Evolutionary conservation across 2,888 invertebrate species (phyloP).

Genomic region (Sminthurinus aureus): DNA sequence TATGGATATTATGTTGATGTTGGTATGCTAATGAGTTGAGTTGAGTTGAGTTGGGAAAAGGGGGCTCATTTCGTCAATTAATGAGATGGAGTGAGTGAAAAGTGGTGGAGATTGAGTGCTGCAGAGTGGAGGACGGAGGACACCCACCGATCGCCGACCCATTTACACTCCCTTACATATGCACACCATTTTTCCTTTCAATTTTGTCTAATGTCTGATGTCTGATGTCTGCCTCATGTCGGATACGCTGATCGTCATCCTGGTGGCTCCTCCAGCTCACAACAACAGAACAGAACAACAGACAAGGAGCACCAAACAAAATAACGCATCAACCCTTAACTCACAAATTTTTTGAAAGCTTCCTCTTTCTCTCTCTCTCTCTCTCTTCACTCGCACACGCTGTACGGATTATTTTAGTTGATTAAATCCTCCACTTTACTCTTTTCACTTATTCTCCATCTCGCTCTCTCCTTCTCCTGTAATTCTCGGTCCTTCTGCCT

Average conservation of each 20-base stretch:
- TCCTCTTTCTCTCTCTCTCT: conserved; percentile 19
- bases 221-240: not conserved
- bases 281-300: not conserved
- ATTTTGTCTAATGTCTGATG: conserved; percentile 14
- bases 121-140: conserved; percentile 2
- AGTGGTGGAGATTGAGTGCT: conserved; percentile 30
- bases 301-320: not conserved
- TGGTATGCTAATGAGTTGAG: conserved; percentile 14
- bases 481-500: not conserved
- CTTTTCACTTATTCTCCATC: not conserved
- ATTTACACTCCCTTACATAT: not conserved
- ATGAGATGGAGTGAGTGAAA: conserved; percentile 36
- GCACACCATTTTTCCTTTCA: conserved; percentile 12
- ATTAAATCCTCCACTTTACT: conserved; percentile 33
- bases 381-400: not conserved
- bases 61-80: conserved; percentile 33
- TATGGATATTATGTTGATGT: not conserved
- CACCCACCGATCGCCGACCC: conserved; percentile 22
- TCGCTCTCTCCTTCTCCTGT: not conserved
- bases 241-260: not conserved
- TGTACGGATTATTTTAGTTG: conserved; percentile 39
- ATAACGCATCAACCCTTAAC: not conserved
- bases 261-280: not conserved
- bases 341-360: conserved; percentile 40
- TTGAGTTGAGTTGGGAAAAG: not conserved